phyloP scores from a whole-genome alignment of 2,113 vertebrate species.

The Dermatemys mawii region DNA sequence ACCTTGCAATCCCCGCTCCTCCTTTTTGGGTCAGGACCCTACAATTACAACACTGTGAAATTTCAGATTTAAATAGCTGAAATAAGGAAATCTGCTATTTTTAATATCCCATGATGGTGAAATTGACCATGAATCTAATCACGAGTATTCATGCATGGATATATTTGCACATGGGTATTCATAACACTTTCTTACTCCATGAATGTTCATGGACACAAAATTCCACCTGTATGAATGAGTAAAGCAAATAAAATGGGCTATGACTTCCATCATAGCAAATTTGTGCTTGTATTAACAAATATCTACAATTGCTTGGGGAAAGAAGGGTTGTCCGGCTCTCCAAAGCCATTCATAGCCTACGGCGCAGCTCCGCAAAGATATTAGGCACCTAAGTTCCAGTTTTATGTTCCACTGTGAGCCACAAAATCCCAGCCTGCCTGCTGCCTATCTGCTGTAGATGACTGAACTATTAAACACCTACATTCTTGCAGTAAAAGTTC shows the following conservation, averaged over 20 bases:
- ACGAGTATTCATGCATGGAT: neutral
- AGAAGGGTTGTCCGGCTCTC: neutral
- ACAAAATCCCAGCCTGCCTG: neutral
- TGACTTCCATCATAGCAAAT: neutral
- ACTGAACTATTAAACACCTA: neutral
- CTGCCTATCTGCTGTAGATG: neutral
- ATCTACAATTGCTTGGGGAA: neutral
- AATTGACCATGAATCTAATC: no score
- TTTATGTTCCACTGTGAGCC: neutral
- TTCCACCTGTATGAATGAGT: neutral
- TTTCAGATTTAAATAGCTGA: no score
- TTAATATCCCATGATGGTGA: no score
- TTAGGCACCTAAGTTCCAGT: neutral
- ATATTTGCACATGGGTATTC: neutral
- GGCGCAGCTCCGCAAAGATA: neutral
- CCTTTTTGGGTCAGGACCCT: no score
- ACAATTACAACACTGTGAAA: no score
- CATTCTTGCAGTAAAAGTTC: neutral
- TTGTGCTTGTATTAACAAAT: slow-evolving; percentile 3
- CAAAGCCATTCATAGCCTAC: neutral
- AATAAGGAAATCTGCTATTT: no score
- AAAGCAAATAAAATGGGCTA: slow-evolving; percentile 36
- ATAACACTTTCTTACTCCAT: slow-evolving; percentile 22
- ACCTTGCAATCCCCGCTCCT: no score
- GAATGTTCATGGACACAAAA: neutral